phyloP scores from a whole-genome alignment of 1,140 invertebrate species.

The Drosophila saltans region DNA sequence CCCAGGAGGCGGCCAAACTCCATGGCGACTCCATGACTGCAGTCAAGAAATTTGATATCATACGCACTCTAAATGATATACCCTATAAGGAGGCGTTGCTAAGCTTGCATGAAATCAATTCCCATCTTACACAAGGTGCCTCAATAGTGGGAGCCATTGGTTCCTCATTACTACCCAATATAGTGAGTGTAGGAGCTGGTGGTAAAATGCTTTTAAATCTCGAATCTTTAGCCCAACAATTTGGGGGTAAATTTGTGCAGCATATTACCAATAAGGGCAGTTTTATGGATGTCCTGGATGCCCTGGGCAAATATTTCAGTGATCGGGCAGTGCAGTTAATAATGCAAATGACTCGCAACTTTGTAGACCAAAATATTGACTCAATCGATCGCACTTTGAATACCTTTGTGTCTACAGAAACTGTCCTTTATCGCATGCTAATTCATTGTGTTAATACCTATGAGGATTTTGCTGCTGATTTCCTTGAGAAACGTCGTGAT shows the following conservation, averaged over 20 bases:
- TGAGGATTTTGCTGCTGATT: conserved; percentile 50
- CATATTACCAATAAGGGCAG: conserved; percentile 60
- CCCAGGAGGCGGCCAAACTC: conserved; percentile 48
- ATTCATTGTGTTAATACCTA: conserved; percentile 65
- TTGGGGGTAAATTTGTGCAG: conserved; percentile 65
- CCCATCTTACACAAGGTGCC: conserved; percentile 44
- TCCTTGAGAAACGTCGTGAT: conserved; percentile 44
- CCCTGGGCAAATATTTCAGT: conserved; percentile 54
- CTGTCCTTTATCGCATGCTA: conserved; percentile 65
- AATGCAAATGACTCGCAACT: conserved; percentile 57
- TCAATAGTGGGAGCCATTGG: conserved; percentile 20
- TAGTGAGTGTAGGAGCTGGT: conserved; percentile 24
- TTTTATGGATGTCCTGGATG: conserved; percentile 62
- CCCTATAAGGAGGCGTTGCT: conserved; percentile 64
- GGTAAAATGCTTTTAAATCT: conserved; percentile 50
- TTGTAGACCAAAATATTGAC: conserved; percentile 64
- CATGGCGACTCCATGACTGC: conserved; percentile 19
- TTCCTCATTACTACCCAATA: conserved; percentile 45
- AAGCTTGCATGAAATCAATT: conserved; percentile 49
- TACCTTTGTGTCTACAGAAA: conserved; percentile 71
- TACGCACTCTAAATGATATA: conserved; percentile 74
- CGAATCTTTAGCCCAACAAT: conserved; percentile 34
- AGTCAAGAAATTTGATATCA: conserved; percentile 58
- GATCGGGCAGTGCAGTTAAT: conserved; percentile 51
- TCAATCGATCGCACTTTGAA: conserved; percentile 59